Conservation (phyloP, 2,888 invertebrate genomes). For the Escarpia spicata region DNA sequence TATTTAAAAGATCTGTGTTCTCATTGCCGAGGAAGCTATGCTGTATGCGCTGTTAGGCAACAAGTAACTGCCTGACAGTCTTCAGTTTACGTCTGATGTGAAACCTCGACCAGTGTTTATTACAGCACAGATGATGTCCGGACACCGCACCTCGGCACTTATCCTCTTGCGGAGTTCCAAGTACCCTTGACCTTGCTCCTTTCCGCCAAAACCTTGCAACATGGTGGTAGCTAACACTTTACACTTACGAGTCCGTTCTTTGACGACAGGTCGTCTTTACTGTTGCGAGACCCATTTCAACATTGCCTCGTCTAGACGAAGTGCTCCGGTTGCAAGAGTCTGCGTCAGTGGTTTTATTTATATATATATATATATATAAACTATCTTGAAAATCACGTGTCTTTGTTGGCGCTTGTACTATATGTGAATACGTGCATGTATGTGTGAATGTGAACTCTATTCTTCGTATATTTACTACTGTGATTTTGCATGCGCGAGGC, state of each 20-base stretch:
- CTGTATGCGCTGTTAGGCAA: background rate
- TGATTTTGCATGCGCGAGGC: background rate
- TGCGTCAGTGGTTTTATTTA: background rate
- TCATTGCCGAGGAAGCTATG: background rate
- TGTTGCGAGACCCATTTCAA: background rate
- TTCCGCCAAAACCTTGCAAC: background rate
- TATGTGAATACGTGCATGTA: background rate
- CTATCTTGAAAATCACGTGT: background rate
- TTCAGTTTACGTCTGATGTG: background rate
- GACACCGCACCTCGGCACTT: too few species aligned
- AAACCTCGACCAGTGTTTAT: background rate
- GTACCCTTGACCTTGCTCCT: background rate
- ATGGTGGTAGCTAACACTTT: background rate
- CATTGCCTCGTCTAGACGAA: background rate
- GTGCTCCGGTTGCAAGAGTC: background rate
- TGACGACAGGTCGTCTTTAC: background rate
- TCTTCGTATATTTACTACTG: constrained; percentile 13
- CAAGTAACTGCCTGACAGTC: background rate
- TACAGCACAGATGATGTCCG: too few species aligned
- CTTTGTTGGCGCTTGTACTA: background rate
- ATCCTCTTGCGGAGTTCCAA: background rate
- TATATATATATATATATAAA: background rate
- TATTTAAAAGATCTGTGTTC: background rate
- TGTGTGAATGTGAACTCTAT: background rate
- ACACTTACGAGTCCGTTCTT: background rate